These are phyloP conservation scores for Phanerotoma sp. DNA, from an alignment of 2,888 invertebrate species.

Conservation along the genomic window DNA sequence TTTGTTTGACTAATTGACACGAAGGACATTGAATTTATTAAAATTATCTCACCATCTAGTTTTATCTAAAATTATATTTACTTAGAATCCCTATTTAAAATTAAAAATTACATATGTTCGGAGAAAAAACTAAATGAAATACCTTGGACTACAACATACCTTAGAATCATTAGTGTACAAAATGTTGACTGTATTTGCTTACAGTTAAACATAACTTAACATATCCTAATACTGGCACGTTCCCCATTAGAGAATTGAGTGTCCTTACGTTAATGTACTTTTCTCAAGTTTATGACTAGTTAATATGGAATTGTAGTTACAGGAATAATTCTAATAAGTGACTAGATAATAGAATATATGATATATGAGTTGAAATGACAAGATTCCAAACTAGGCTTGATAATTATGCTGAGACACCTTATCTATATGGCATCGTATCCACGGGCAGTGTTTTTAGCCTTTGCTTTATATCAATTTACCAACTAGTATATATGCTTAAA, in stretches of 20 bases:
- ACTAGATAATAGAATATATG: constrained; percentile 8
- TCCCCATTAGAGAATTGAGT: constrained; percentile 15
- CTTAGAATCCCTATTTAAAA: not conserved
- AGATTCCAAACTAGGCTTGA: constrained; percentile 1
- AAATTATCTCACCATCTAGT: not conserved
- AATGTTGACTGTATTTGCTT: not conserved
- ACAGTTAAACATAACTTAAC: not conserved
- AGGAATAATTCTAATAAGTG: not conserved
- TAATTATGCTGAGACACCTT: constrained; percentile 1
- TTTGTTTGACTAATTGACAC: constrained; percentile 20
- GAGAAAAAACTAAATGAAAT: not conserved
- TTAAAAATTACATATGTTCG: not conserved
- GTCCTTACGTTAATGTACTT: no score
- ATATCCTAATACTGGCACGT: constrained; percentile 33
- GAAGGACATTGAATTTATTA: constrained; percentile 11
- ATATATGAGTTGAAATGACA: constrained; percentile 2
- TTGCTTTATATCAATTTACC: constrained; percentile 16
- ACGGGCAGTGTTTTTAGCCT: constrained; percentile 29
- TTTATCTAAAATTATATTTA: not conserved
- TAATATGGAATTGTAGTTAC: not conserved
- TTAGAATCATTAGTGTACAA: not conserved
- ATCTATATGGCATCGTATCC: constrained; percentile 35
- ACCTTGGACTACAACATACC: not conserved
- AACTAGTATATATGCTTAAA: constrained; percentile 10
- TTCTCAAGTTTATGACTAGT: no score